Conservation (phyloP, 2,113 vertebrate species). For the Proterorhinus semilunaris region DNA sequence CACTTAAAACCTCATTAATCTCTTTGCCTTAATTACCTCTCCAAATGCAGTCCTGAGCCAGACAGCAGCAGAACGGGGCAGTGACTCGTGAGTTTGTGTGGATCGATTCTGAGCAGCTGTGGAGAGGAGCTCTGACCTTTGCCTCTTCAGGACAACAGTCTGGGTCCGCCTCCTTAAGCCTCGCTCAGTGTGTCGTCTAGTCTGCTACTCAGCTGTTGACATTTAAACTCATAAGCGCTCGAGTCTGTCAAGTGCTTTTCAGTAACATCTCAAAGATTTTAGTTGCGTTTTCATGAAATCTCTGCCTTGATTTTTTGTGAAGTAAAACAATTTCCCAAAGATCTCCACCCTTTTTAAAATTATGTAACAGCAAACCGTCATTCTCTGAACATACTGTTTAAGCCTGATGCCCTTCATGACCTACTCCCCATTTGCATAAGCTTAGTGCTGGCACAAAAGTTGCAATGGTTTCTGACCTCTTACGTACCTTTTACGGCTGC, state of each 20-base stretch:
- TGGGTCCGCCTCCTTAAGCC: slow-evolving; percentile 35
- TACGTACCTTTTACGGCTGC: too few species aligned
- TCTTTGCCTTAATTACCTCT: slow-evolving; percentile 22
- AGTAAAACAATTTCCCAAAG: not conserved
- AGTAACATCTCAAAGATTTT: not conserved
- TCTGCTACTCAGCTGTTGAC: slow-evolving; percentile 35
- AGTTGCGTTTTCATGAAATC: not conserved
- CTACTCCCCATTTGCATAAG: not conserved
- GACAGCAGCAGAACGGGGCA: slow-evolving; percentile 16
- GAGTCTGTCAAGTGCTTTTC: slow-evolving; percentile 10
- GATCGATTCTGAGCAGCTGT: slow-evolving; percentile 49
- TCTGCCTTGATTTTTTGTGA: not conserved
- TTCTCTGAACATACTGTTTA: not conserved
- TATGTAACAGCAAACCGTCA: not conserved
- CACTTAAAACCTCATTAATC: not conserved
- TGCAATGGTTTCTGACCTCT: too few species aligned
- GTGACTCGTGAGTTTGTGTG: slow-evolving; percentile 10
- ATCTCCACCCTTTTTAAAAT: not conserved
- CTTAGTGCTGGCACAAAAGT: not conserved
- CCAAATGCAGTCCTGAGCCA: slow-evolving; percentile 18
- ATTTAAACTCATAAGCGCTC: slow-evolving; percentile 31
- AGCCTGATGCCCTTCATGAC: not conserved
- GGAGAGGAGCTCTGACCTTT: slow-evolving; percentile 56
- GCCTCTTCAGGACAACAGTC: slow-evolving; percentile 47
- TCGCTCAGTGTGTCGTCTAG: slow-evolving; percentile 21